A percentile compares a stretch with the other conserved stretches of the same genome.
Evolutionary conservation across 2,113 vertebrate genomes (phyloP).

Genomic region (Argyrosomus japonicus): DNA sequence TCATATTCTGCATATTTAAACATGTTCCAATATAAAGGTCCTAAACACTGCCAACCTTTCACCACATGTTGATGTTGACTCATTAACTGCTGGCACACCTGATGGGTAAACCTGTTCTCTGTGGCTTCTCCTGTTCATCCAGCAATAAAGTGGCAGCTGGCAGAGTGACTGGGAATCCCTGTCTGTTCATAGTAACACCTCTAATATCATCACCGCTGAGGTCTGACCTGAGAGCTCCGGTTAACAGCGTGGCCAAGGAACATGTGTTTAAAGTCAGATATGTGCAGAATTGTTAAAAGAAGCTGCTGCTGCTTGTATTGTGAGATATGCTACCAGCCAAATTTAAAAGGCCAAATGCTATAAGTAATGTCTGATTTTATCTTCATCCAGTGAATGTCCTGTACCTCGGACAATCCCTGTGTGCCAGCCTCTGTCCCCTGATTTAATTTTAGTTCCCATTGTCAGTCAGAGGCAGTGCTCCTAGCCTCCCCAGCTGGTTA

Average conservation of each 20-base stretch:
- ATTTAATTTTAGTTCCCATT: slow-evolving; percentile 66
- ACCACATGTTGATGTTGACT: slow-evolving; percentile 39
- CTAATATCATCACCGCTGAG: slow-evolving; percentile 35
- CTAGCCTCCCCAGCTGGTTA: slow-evolving; percentile 65
- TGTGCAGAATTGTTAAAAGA: background rate
- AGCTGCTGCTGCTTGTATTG: background rate
- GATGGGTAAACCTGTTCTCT: slow-evolving; percentile 57
- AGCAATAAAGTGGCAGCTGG: slow-evolving; percentile 24
- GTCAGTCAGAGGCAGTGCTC: slow-evolving; percentile 57
- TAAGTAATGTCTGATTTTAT: background rate
- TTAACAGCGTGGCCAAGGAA: background rate
- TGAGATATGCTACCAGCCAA: background rate
- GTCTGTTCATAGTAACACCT: slow-evolving; percentile 16
- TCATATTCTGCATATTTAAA: background rate
- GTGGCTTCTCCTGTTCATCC: slow-evolving; percentile 9
- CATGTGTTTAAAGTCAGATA: background rate
- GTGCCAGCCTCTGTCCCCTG: slow-evolving; percentile 33
- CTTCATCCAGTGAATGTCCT: slow-evolving; percentile 3
- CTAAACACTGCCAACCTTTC: background rate
- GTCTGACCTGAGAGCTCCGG: slow-evolving; percentile 13
- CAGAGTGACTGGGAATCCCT: slow-evolving; percentile 27
- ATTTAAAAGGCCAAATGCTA: background rate
- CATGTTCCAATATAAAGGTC: background rate
- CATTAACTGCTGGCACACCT: slow-evolving; percentile 25
- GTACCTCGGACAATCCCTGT: slow-evolving; percentile 2